These are phyloP conservation scores for Lasius platythorax DNA, from an alignment of 2,888 invertebrate genomes.

Conservation along the genomic window DNA sequence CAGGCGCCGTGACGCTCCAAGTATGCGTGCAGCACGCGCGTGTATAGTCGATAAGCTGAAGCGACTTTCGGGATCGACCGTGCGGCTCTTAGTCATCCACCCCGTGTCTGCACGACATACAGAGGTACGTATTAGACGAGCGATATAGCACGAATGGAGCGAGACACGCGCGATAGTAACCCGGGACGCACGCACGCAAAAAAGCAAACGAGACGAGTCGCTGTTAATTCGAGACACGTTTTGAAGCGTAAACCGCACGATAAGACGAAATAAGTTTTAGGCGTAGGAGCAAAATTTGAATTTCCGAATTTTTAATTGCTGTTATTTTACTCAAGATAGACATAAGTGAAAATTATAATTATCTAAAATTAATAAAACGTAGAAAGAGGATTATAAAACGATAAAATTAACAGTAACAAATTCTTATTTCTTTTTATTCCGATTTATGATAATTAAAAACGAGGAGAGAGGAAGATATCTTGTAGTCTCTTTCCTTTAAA, in stretches of 20 bases:
- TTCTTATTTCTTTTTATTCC: neutral
- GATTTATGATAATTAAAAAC: constrained; percentile 3
- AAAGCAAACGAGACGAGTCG: constrained; percentile 16
- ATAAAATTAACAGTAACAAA: neutral
- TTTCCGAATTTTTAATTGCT: neutral
- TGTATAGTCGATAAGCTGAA: constrained; percentile 70
- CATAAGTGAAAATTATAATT: neutral
- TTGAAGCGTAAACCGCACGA: constrained; percentile 7
- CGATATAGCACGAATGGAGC: constrained; percentile 49
- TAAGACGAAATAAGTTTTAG: neutral
- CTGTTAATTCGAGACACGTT: constrained; percentile 37
- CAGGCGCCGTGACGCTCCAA: constrained; percentile 71
- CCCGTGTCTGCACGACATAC: constrained; percentile 51
- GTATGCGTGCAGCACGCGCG: constrained; percentile 59
- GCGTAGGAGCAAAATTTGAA: neutral
- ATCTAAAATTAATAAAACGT: neutral
- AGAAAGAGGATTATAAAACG: neutral
- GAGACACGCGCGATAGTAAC: constrained; percentile 15
- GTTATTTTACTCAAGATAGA: neutral
- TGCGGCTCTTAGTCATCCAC: constrained; percentile 69
- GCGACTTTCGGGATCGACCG: constrained; percentile 67
- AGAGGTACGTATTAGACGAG: constrained; percentile 43
- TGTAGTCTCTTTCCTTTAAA: neutral
- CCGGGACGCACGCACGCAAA: constrained; percentile 41
- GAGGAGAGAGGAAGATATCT: neutral